Evolutionary conservation across 2,888 invertebrate species (phyloP).

Genomic region (Parasteatoda lunata): DNA sequence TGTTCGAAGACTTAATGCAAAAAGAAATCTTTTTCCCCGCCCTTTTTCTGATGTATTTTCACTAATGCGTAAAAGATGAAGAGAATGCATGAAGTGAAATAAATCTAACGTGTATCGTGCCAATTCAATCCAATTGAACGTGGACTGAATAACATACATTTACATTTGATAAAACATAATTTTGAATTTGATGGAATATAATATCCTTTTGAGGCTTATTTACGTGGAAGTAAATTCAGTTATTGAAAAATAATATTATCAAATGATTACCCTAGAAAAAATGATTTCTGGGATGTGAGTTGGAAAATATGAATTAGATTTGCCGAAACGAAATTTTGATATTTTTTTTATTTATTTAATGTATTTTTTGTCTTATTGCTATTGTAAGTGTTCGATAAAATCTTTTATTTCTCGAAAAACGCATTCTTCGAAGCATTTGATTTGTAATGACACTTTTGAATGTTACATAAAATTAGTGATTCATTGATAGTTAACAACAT

Average conservation of each 20-base stretch:
- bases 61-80: constrained; percentile 55
- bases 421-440: too few relatives aligned
- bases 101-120: not conserved
- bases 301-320: constrained; percentile 26
- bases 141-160: not conserved
- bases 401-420: too few relatives aligned
- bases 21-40: not conserved
- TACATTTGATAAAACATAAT: constrained; percentile 18
- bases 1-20: constrained; percentile 38
- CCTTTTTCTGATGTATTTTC: constrained; percentile 19
- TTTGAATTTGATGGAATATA: constrained; percentile 21
- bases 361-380: too few relatives aligned
- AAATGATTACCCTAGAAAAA: not conserved
- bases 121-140: not conserved
- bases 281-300: not conserved
- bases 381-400: too few relatives aligned
- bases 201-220: constrained; percentile 4
- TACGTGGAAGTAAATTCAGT: constrained; percentile 13
- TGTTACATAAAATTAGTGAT: too few relatives aligned
- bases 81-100: not conserved
- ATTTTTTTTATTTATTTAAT: too few relatives aligned
- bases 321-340: not conserved
- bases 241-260: constrained; percentile 22
- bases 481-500: too few relatives aligned
- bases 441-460: too few relatives aligned